Base-by-base conservation (phyloP, 2,888 invertebrate species). In the Torymus texanus region DNA sequence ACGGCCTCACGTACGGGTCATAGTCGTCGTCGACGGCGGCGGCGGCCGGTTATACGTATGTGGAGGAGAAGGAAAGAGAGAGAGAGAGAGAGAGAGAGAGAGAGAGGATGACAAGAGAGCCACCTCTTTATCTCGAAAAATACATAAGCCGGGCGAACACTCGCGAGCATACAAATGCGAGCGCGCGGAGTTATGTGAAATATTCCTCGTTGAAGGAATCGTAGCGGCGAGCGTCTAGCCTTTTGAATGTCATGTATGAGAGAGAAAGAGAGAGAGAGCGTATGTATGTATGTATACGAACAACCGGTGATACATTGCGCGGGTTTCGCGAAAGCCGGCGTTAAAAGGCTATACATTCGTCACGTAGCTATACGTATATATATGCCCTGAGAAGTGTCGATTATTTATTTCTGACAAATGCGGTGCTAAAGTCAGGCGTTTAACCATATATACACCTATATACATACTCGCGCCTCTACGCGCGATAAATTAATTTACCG, bases 121-220 rank as follows among this genome's bases (percentile, higher is more conserved):
- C 68, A 72, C 78, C 73, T 73, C 78, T 62, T 73, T 62, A 73
- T 67, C 78, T 78, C 67, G 73, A 68, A 73, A 72, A 68, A 61
- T 70, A 63, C 53, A 70, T 65, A 70, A 62, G 65, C 29, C 51
- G 66, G n/a, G 21, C 58, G 74, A 10, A 65, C 53, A 55, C 13
- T 24, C 51, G 18, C 68, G 61, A 53, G 78, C 63, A 81, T 81
- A 81, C 79, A 79, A 74, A 76, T 76, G 75, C 62, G 59, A 5
- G 56, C 18, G 61, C 24, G 55, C 24, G 41, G 51, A 77, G 65
- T 77, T 58, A 76, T 68, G 75, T 65, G 76, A 71, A 76, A 71
- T 41, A 41, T 71, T 71, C 51, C 65, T 51, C 2, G 2, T 53
- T 41, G 65, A 76, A 65, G 51, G 62, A 76, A 76, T 62, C n/a